Evolutionary conservation across 2,113 vertebrate species (phyloP), one percentile per base, ranked within the genome.

Genomic region (Guaruba guarouba): DNA sequence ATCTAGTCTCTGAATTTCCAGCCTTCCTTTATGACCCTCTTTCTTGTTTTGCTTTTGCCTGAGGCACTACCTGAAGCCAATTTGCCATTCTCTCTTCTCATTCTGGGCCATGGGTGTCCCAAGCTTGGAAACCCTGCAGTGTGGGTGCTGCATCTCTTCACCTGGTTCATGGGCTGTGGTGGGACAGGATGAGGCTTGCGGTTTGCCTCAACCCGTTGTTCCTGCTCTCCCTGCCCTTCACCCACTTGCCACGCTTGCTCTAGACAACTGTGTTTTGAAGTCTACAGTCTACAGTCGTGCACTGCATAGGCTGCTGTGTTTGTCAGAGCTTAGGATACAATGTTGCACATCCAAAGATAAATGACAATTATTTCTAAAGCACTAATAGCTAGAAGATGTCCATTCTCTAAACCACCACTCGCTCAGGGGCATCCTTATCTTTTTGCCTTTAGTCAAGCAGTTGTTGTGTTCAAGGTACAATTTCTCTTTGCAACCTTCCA

Each of bases 11-110:
- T 64, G 33, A 49, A 13, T 46, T 83, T 17, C 7, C 52, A 46
- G 2, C 41, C 13, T 12, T 76, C 16, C 8, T 71, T 44, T 48
- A 4, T 43, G 55, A 7, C 18, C 28, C 10, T 5, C 5, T 39
- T 11, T n/a, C 16, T 52, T 3, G 16, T 6, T 6, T 39, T 70
- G 15, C 51, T 57, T 78, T 82, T 5, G 44, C 20, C 2, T 4
- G 1, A 9, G 54, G 54, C 17, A 15, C 8, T 57, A 16, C 17
- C 12, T 66, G 44, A 24, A n/a, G 4, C 5, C 19, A 31, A 0
- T 17, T 18, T 1, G 0, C 7, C 8, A 0, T 59, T 75, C n/a
- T n/a, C 16, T 6, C 0, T 1, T 29, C 11, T 71, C 23, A 35
- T 17, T 31, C 29, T 39, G 79, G 18, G 61, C 24, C 16, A 2